phyloP scores from a whole-genome alignment of 2,888 invertebrate species.

The Rugalucina vietnamica region DNA sequence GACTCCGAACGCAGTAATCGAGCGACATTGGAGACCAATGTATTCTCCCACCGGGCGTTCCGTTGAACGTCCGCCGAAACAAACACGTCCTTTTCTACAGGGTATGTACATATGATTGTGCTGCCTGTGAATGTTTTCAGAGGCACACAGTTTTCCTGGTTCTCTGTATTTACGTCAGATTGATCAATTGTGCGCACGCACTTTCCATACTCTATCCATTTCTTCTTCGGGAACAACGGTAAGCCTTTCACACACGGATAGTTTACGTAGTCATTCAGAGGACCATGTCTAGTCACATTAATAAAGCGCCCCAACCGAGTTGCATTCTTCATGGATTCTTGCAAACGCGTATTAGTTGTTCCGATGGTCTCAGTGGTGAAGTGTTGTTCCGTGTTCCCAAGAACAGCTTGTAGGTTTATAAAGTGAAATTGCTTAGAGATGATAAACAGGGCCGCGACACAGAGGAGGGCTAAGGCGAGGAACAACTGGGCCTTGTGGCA shows the following conservation, averaged over 20 bases:
- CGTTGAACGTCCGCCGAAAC: conserved; percentile 16
- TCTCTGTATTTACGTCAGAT: not conserved
- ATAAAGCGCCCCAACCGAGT: too few relatives aligned
- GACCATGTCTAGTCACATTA: not conserved
- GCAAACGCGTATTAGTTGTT: too few relatives aligned
- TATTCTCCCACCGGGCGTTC: conserved; percentile 35
- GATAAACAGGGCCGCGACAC: too few relatives aligned
- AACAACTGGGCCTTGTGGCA: too few relatives aligned
- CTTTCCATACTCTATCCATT: not conserved
- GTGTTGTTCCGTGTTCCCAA: too few relatives aligned
- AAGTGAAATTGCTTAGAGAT: too few relatives aligned
- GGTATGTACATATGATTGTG: conserved; percentile 41
- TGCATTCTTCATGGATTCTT: too few relatives aligned
- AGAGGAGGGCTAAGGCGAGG: too few relatives aligned
- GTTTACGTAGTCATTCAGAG: not conserved
- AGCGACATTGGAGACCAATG: conserved; percentile 22
- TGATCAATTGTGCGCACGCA: not conserved
- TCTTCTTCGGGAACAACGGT: not conserved
- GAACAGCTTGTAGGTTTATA: too few relatives aligned
- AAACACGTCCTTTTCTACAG: conserved; percentile 16
- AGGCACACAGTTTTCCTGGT: not conserved
- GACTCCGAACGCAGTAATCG: conserved; percentile 2
- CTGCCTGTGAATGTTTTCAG: not conserved
- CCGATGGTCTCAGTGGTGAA: too few relatives aligned
- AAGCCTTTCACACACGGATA: not conserved